phyloP scores from a whole-genome alignment of 2,113 vertebrate genomes.

The Raja brachyura region DNA sequence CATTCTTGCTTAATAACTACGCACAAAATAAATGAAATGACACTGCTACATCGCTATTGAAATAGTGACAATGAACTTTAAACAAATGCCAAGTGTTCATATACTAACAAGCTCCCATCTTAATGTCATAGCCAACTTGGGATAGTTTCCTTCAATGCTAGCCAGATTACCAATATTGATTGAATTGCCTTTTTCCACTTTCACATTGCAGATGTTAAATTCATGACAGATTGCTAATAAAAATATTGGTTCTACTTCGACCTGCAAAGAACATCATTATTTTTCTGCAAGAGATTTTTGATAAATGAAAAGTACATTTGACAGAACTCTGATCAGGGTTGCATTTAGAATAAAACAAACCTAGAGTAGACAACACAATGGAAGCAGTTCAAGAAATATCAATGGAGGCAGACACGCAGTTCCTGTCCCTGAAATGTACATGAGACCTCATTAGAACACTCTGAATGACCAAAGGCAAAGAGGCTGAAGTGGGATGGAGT shows the following conservation, averaged over 20 bases:
- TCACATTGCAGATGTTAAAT: background rate
- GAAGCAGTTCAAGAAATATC: no score
- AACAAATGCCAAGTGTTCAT: background rate
- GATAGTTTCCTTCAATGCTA: background rate
- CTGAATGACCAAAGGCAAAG: no score
- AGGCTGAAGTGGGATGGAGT: no score
- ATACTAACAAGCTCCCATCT: background rate
- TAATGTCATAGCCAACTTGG: background rate
- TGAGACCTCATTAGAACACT: no score
- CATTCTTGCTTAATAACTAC: background rate
- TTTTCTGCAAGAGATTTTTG: slow-evolving; percentile 16
- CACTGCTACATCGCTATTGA: background rate
- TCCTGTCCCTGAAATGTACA: no score
- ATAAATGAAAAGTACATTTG: background rate
- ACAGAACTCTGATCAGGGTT: background rate
- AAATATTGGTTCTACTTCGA: background rate
- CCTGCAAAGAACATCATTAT: background rate
- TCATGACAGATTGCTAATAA: background rate
- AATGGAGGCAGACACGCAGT: no score
- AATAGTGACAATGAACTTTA: background rate
- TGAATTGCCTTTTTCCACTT: background rate
- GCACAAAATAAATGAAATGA: background rate
- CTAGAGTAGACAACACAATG: no score
- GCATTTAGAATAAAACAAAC: background rate
- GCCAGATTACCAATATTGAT: background rate